Evolutionary conservation across 2,113 vertebrate genomes (phyloP).

Genomic region (Hypomesus transpacificus): DNA sequence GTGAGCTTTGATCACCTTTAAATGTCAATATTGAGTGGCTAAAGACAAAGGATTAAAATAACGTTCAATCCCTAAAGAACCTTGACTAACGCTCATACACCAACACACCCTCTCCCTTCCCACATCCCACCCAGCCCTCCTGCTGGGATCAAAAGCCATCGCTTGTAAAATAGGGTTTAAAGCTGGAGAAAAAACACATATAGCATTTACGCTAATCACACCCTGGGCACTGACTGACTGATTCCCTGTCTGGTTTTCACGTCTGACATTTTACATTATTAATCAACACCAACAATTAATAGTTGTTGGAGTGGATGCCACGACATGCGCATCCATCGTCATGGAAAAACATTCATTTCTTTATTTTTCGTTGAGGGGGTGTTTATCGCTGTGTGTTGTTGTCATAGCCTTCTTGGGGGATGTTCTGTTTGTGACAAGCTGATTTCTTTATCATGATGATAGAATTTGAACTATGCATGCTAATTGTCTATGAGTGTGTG

Average conservation of each 20-base stretch:
- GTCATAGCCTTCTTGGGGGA: too few species aligned
- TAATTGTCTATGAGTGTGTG: not conserved
- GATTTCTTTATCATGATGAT: not conserved
- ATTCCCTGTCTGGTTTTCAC: not conserved
- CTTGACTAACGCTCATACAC: not conserved
- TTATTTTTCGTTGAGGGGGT: too few species aligned
- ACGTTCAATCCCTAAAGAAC: slow-evolving; percentile 13
- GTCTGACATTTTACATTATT: not conserved
- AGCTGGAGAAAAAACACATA: too few species aligned
- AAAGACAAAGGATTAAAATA: slow-evolving; percentile 52
- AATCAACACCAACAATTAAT: slow-evolving; percentile 8
- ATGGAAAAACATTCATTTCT: not conserved
- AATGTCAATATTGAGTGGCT: slow-evolving; percentile 59
- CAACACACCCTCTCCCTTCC: not conserved
- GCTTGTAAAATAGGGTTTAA: not conserved
- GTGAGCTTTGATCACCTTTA: slow-evolving; percentile 59
- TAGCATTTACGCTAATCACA: too few species aligned
- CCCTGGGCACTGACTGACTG: not conserved
- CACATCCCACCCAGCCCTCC: not conserved
- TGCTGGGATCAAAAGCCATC: not conserved
- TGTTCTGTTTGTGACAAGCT: too few species aligned
- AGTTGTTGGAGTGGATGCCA: not conserved
- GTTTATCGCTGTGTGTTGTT: too few species aligned
- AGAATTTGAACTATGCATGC: not conserved
- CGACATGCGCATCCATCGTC: not conserved